phyloP scores from a whole-genome alignment of 2,888 invertebrate genomes.

The Xanthorhoe spadicearia region DNA sequence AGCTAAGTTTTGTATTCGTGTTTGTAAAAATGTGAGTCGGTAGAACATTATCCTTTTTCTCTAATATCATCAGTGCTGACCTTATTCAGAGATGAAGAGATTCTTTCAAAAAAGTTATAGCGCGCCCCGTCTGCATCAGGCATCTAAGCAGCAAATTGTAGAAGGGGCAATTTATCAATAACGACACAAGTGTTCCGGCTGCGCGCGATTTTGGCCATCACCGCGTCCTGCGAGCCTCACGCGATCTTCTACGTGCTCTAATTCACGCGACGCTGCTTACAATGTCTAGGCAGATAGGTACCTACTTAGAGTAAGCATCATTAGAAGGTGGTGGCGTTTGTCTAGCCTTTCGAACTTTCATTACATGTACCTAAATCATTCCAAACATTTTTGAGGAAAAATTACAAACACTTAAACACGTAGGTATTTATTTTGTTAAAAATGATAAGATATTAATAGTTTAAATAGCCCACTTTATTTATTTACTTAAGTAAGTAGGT shows the following conservation, averaged over 20 bases:
- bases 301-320: background rate
- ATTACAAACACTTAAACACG: background rate
- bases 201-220: constrained; percentile 71
- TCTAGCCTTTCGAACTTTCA: no score
- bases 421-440: constrained; percentile 3
- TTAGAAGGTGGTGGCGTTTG: no score
- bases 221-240: constrained; percentile 45
- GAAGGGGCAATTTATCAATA: constrained; percentile 81
- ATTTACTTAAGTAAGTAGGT: background rate
- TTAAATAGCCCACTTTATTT: constrained; percentile 2
- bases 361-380: no score
- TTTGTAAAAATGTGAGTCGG: no score
- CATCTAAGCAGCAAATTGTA: constrained; percentile 69
- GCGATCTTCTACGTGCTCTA: constrained; percentile 29
- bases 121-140: constrained; percentile 38
- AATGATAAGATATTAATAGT: constrained; percentile 4
- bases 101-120: background rate
- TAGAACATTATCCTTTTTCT: no score
- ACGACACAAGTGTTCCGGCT: constrained; percentile 82
- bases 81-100: no score
- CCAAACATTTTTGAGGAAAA: no score
- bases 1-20: no score
- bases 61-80: no score
- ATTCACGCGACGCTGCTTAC: constrained; percentile 28
- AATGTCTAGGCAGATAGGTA: background rate